phyloP scores from a whole-genome alignment of 2,113 vertebrate species.

The Melanerpes formicivorus region DNA sequence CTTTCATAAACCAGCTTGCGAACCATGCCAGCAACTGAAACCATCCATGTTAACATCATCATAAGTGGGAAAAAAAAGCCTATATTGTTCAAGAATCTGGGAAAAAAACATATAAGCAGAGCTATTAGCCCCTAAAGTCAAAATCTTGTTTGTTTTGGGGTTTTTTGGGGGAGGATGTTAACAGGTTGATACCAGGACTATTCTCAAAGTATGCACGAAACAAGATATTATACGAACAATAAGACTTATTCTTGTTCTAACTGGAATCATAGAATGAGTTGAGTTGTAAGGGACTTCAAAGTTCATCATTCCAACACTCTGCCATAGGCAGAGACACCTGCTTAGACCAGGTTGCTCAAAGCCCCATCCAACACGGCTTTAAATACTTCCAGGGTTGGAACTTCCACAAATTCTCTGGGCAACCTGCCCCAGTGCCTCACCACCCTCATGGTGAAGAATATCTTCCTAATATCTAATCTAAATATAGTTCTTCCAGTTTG shows the following conservation, averaged over 20 bases:
- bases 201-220: neutral
- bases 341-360: no score
- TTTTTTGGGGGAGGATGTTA: neutral
- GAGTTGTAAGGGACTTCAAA: no score
- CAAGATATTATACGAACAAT: neutral
- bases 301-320: no score
- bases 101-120: neutral
- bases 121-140: neutral
- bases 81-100: slow-evolving; percentile 77
- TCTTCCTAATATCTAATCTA: no score
- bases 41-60: slow-evolving; percentile 78
- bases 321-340: no score
- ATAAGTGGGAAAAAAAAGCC: slow-evolving; percentile 76
- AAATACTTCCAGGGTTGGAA: no score
- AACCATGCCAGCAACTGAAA: slow-evolving; percentile 76
- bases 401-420: no score
- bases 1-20: slow-evolving; percentile 77
- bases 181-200: neutral
- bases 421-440: no score
- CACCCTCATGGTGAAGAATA: no score
- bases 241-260: neutral
- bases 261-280: no score
- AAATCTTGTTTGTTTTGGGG: neutral
- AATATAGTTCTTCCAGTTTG: no score
- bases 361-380: no score